Conservation (phyloP, 2,888 invertebrate genomes). For the Eugnorisma glareosa region DNA sequence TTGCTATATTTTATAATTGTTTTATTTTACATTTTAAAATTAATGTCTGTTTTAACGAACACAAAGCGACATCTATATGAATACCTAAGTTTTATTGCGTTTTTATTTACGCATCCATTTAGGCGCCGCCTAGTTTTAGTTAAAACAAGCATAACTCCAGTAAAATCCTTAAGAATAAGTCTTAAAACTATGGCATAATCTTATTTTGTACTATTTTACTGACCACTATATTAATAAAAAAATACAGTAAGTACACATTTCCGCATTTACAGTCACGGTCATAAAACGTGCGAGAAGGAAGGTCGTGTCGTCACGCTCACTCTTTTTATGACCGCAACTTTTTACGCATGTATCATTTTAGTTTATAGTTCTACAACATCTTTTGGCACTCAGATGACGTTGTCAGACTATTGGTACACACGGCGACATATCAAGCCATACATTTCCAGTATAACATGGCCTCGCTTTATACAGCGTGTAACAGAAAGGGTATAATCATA, state of each 20-base stretch:
- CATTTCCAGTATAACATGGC: no score
- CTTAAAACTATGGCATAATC: conserved; percentile 32
- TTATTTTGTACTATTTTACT: conserved; percentile 49
- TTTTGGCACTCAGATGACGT: background rate
- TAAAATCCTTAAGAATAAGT: conserved; percentile 2
- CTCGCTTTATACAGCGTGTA: no score
- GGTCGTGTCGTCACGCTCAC: background rate
- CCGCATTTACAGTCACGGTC: background rate
- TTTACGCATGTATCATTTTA: background rate
- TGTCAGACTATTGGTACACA: background rate
- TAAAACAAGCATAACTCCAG: background rate
- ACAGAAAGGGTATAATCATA: no score
- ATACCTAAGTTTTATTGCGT: background rate
- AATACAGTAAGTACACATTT: background rate
- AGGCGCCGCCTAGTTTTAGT: background rate
- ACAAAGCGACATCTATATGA: background rate
- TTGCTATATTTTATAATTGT: conserved; percentile 2
- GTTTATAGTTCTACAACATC: background rate
- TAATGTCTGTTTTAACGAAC: background rate
- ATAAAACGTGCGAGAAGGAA: background rate
- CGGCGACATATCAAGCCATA: no score
- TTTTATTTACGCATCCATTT: background rate
- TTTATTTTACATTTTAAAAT: conserved; percentile 33
- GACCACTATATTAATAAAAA: background rate
- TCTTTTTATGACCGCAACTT: background rate